Evolutionary conservation across 2,888 invertebrate genomes (phyloP).

Genomic region (Hydropsyche betteni): DNA sequence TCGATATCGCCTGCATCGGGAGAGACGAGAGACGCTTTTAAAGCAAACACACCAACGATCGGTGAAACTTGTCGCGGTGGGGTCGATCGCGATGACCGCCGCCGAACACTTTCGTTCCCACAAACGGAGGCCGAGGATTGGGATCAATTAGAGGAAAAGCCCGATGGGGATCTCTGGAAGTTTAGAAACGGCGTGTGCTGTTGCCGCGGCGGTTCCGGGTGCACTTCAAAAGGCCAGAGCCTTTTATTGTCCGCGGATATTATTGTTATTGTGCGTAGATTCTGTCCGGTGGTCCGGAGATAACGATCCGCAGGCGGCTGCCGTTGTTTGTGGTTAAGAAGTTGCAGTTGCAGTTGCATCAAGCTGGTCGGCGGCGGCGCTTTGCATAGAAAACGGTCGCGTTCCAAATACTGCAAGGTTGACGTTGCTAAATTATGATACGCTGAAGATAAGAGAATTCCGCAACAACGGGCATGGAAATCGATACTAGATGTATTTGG

Average conservation of each 20-base stretch:
- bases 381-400: conserved; percentile 33
- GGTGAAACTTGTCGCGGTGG: conserved; percentile 36
- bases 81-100: conserved; percentile 38
- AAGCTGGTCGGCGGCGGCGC: conserved; percentile 11
- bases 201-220: conserved; percentile 13
- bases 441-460: conserved; percentile 17
- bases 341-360: conserved; percentile 18
- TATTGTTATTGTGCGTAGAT: conserved; percentile 13
- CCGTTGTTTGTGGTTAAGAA: background rate
- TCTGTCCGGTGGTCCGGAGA: conserved; percentile 12
- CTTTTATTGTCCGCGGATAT: conserved; percentile 20
- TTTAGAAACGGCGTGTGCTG: background rate
- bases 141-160: conserved; percentile 3
- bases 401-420: conserved; percentile 29
- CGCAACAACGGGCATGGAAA: background rate
- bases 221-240: conserved; percentile 23
- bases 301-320: conserved; percentile 9
- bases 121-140: background rate
- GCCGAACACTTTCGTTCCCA: conserved; percentile 13
- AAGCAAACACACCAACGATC: conserved; percentile 18
- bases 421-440: conserved; percentile 31
- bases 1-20: background rate
- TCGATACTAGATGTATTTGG: background rate
- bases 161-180: background rate
- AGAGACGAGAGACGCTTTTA: background rate